These are phyloP conservation scores for Andrena bucephala DNA, from an alignment of 2,888 invertebrate genomes.

Conservation along the genomic window DNA sequence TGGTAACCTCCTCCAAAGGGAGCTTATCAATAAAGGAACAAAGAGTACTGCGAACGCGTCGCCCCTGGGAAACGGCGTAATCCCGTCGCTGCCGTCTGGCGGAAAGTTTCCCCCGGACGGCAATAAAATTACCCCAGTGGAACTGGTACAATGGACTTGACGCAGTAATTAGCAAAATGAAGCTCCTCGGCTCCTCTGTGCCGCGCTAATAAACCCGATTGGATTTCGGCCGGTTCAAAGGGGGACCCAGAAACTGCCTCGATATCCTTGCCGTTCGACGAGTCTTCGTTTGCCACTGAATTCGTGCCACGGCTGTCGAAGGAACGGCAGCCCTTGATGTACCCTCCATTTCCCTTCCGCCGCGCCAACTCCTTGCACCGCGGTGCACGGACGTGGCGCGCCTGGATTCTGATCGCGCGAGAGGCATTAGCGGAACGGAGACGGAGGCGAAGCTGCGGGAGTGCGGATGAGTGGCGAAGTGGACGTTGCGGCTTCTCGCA, in stretches of 20 bases:
- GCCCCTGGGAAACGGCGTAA: neutral
- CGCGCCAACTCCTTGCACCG: neutral
- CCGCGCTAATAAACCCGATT: slow-evolving; percentile 46
- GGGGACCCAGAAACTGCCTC: slow-evolving; percentile 12
- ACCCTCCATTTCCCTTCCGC: neutral
- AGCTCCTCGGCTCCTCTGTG: slow-evolving; percentile 15
- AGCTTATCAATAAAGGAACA: neutral
- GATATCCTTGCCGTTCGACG: slow-evolving; percentile 18
- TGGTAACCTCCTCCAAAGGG: neutral
- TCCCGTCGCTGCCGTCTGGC: neutral
- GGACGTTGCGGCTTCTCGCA: slow-evolving; percentile 35
- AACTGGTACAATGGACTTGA: slow-evolving; percentile 30
- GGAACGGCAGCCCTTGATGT: neutral
- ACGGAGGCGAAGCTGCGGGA: neutral
- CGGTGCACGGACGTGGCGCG: neutral
- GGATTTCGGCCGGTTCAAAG: slow-evolving; percentile 31
- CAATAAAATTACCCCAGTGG: slow-evolving; percentile 18
- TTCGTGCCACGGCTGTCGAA: neutral
- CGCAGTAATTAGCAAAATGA: slow-evolving; percentile 30
- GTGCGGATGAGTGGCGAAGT: neutral
- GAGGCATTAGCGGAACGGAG: no score
- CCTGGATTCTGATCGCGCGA: neutral
- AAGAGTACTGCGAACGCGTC: slow-evolving; percentile 1
- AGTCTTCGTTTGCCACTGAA: neutral
- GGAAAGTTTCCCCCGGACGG: neutral